Percentiles rank a stretch among this genome's conserved stretches.
phyloP scores from a whole-genome alignment of 2,797 vertebrate genomes.

The Eutrigla gurnardus region DNA sequence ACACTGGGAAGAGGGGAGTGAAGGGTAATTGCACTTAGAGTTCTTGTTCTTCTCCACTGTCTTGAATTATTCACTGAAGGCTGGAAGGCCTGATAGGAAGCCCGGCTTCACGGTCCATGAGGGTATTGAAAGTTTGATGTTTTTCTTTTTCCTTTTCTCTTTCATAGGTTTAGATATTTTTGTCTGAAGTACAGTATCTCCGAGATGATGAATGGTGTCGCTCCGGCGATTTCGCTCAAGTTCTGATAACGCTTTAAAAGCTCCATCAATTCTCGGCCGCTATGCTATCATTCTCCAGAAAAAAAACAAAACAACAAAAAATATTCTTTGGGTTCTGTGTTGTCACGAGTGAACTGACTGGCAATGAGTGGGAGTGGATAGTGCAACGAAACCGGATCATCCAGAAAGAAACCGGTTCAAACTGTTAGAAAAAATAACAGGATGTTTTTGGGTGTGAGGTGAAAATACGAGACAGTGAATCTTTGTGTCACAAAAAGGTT shows the following conservation, averaged over 20 bases:
- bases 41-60: constrained; percentile 78
- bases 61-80: constrained; percentile 84
- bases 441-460: background rate
- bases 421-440: constrained; percentile 10
- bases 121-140: constrained; percentile 73
- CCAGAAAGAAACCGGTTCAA: constrained; percentile 16
- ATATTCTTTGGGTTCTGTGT: constrained; percentile 36
- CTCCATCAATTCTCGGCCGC: constrained; percentile 44
- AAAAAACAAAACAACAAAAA: background rate
- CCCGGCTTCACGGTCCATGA: constrained; percentile 57
- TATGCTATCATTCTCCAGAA: constrained; percentile 21
- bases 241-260: constrained; percentile 53
- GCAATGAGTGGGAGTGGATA: constrained; percentile 37
- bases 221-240: constrained; percentile 34
- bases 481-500: background rate
- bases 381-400: constrained; percentile 27
- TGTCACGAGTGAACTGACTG: constrained; percentile 43
- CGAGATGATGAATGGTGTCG: constrained; percentile 49
- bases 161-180: constrained; percentile 62
- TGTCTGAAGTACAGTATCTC: constrained; percentile 46
- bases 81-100: constrained; percentile 75
- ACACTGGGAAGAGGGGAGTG: constrained; percentile 75
- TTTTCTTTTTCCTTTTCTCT: constrained; percentile 45
- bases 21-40: constrained; percentile 82
- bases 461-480: background rate